Conservation (phyloP, 2,113 vertebrate genomes). For the Terrapene triunguis region DNA sequence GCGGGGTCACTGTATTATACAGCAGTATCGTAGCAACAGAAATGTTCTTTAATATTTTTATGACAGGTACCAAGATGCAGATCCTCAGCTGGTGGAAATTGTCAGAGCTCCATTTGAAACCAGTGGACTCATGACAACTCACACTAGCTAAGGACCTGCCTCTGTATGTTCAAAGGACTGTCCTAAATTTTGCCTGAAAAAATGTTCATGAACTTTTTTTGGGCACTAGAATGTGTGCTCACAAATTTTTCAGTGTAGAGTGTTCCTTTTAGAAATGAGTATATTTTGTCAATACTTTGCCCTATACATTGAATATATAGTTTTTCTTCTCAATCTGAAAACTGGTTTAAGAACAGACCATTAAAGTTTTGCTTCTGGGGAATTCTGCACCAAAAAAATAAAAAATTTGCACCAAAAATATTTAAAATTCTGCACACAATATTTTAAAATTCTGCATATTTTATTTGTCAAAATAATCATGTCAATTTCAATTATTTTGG, state of each 20-base stretch:
- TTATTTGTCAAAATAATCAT: neutral
- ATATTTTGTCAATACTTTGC: fast-evolving
- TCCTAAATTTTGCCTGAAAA: neutral
- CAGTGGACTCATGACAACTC: neutral
- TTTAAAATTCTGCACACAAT: neutral
- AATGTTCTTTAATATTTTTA: neutral
- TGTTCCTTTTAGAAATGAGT: neutral
- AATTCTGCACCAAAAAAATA: neutral
- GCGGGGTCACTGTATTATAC: neutral
- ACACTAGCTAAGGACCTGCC: neutral
- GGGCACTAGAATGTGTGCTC: neutral
- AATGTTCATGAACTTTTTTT: neutral
- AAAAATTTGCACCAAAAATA: neutral
- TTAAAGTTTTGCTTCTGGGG: neutral
- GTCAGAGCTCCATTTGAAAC: neutral
- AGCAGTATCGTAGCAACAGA: neutral
- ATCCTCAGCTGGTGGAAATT: neutral
- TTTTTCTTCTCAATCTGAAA: neutral
- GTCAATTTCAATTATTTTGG: neutral
- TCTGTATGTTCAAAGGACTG: neutral
- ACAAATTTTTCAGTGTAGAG: neutral
- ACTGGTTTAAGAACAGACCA: neutral
- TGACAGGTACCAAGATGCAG: neutral
- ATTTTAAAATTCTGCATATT: neutral
- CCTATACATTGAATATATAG: neutral